These are phyloP conservation scores for Trichomycterus rosablanca DNA, from an alignment of 2,113 vertebrate genomes.

Conservation along the genomic window DNA sequence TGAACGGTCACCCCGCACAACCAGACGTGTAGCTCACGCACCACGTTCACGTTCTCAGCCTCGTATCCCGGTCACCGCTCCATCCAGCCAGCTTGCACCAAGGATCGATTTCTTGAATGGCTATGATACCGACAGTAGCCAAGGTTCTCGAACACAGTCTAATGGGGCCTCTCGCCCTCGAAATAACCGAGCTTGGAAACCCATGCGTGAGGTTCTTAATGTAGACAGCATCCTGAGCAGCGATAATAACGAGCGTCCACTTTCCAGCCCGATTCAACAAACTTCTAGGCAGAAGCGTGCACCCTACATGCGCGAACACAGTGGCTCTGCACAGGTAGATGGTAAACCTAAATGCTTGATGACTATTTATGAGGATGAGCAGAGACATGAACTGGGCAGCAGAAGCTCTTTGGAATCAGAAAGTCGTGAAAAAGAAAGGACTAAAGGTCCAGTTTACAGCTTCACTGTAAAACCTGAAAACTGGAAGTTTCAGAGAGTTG, in stretches of 20 bases:
- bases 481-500: slow-evolving; percentile 87
- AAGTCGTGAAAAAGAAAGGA: slow-evolving; percentile 70
- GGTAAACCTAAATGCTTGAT: slow-evolving; percentile 79
- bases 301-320: slow-evolving; percentile 58
- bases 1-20: slow-evolving; percentile 54
- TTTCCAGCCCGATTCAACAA: slow-evolving; percentile 71
- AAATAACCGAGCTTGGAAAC: slow-evolving; percentile 76
- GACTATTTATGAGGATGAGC: slow-evolving; percentile 95
- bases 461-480: slow-evolving; percentile 68
- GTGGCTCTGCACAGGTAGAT: slow-evolving; percentile 69
- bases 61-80: slow-evolving; percentile 51
- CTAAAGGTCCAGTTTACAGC: slow-evolving; percentile 55
- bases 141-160: slow-evolving; percentile 74
- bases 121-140: slow-evolving; percentile 87
- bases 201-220: slow-evolving; percentile 83
- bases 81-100: slow-evolving; percentile 33
- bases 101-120: slow-evolving; percentile 65
- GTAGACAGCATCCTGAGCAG: slow-evolving; percentile 84
- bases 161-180: slow-evolving; percentile 52
- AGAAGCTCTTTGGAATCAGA: slow-evolving; percentile 78
- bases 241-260: slow-evolving; percentile 45
- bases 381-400: slow-evolving; percentile 75
- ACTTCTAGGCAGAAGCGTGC: slow-evolving; percentile 54
- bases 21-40: slow-evolving; percentile 53
- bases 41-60: slow-evolving; percentile 44